Percentiles rank a stretch among this genome's conserved stretches.
Conservation (phyloP, 1,140 invertebrate genomes). For the Habropoda laboriosa region DNA sequence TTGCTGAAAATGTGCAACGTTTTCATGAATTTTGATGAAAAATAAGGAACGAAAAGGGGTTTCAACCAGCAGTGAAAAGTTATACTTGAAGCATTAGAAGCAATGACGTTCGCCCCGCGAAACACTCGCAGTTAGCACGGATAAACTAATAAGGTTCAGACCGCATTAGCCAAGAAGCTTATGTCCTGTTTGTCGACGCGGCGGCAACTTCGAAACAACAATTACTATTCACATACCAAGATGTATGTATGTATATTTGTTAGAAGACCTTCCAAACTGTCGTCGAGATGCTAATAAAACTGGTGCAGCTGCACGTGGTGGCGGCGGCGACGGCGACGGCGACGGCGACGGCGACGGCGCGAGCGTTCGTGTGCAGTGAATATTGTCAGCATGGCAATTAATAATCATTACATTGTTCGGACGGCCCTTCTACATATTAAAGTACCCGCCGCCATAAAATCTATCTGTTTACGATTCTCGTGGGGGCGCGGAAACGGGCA, state of each 20-base stretch:
- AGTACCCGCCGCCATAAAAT: slow-evolving; percentile 56
- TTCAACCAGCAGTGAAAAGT: background rate
- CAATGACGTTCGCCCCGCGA: slow-evolving; percentile 52
- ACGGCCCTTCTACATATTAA: slow-evolving; percentile 47
- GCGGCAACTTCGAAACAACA: slow-evolving; percentile 64
- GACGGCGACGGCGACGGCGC: no score
- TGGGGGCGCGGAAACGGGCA: slow-evolving; percentile 9
- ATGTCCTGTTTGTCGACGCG: slow-evolving; percentile 32
- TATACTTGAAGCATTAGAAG: slow-evolving; percentile 30
- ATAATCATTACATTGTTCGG: slow-evolving; percentile 65
- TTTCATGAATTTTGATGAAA: no score
- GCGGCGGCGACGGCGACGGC: no score
- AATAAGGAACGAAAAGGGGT: no score
- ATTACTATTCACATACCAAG: slow-evolving; percentile 66
- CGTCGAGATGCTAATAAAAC: slow-evolving; percentile 60
- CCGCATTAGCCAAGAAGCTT: slow-evolving; percentile 58
- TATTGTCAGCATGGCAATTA: slow-evolving; percentile 64
- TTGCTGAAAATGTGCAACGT: no score
- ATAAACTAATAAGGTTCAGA: slow-evolving; percentile 49
- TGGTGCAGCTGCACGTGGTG: slow-evolving; percentile 54
- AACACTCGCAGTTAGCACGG: slow-evolving; percentile 47
- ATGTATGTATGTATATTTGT: slow-evolving; percentile 70
- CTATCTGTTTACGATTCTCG: slow-evolving; percentile 56
- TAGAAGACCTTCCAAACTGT: slow-evolving; percentile 57
- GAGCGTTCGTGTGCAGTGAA: slow-evolving; percentile 44